Evolutionary conservation across 2,797 vertebrate species (phyloP).

Genomic region (Manis javanica): DNA sequence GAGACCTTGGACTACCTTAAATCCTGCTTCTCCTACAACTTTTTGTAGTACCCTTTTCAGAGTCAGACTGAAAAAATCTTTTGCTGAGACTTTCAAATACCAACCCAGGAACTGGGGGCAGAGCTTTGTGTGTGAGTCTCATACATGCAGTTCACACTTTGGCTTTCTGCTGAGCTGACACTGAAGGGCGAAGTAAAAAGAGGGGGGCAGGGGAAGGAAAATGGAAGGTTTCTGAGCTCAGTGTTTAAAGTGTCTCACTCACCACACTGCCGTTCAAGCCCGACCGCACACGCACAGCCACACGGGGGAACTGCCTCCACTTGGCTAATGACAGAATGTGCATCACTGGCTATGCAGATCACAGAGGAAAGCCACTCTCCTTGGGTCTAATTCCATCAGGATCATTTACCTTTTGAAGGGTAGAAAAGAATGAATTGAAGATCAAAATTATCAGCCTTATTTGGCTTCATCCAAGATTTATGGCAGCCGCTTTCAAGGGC

Average conservation of each 20-base stretch:
- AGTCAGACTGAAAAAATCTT: constrained; percentile 11
- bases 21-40: constrained; percentile 33
- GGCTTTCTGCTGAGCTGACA: constrained; percentile 6
- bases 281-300: background rate
- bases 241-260: constrained; percentile 44
- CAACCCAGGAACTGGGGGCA: background rate
- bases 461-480: constrained; percentile 88
- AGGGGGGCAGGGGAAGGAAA: accelerated
- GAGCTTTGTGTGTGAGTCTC: background rate
- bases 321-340: constrained; percentile 56
- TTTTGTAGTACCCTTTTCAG: constrained; percentile 36
- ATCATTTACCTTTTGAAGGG: constrained; percentile 85
- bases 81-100: constrained; percentile 52
- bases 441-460: constrained; percentile 85
- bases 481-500: constrained; percentile 83
- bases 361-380: constrained; percentile 81
- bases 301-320: background rate
- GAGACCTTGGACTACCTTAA: background rate
- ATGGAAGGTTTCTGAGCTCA: background rate
- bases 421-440: constrained; percentile 84
- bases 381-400: constrained; percentile 82
- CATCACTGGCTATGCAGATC: constrained; percentile 77
- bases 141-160: background rate
- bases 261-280: constrained; percentile 23
- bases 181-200: background rate